Evolutionary conservation across 2,113 vertebrate genomes (phyloP).

Genomic region (Ptilorrhoa leucosticta): DNA sequence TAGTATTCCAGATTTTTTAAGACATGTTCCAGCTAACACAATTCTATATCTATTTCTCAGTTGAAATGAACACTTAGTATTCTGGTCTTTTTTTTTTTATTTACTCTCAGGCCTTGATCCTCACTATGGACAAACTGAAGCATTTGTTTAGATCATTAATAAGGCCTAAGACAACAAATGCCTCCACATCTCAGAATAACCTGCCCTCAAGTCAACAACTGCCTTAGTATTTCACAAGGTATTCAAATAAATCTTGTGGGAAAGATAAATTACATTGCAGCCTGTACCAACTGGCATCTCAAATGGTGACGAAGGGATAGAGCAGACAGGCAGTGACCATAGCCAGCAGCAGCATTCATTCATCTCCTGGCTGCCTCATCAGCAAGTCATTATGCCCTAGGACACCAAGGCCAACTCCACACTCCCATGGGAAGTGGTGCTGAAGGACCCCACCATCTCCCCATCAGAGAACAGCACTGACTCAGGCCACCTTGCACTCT

Average conservation of each 20-base stretch:
- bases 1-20: background rate
- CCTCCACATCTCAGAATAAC: background rate
- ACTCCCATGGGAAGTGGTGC: background rate
- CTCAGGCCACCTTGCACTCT: background rate
- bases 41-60: background rate
- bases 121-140: background rate
- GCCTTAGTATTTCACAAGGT: background rate
- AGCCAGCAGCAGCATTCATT: background rate
- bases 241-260: background rate
- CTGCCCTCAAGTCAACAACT: background rate
- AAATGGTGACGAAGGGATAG: background rate
- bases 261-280: background rate
- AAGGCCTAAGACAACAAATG: background rate
- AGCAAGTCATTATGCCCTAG: background rate
- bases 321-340: background rate
- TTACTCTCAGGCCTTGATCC: background rate
- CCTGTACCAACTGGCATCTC: background rate
- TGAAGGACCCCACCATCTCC: background rate
- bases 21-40: background rate
- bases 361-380: background rate
- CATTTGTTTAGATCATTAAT: background rate
- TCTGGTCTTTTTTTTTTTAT: background rate
- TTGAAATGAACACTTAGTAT: background rate
- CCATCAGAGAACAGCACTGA: background rate
- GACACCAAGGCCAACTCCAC: accelerated